A percentile compares a stretch with the other conserved stretches of the same genome.
Evolutionary conservation across 2,888 invertebrate genomes (phyloP).

Genomic region (Allygus modestus): DNA sequence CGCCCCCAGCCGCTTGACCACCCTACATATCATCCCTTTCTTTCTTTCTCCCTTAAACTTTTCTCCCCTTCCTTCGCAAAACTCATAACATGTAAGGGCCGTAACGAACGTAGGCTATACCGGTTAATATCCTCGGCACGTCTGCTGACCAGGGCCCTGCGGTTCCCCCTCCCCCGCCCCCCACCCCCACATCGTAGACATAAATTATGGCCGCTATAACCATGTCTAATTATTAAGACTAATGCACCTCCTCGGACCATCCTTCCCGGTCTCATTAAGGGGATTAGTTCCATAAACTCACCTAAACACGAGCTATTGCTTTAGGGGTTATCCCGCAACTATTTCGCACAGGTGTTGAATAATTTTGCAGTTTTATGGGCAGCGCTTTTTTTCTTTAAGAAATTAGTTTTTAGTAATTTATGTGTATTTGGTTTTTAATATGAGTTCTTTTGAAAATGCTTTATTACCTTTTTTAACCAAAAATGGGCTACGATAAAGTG

Average conservation of each 20-base stretch:
- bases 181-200: constrained; percentile 49
- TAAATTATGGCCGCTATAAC: constrained; percentile 65
- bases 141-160: constrained; percentile 61
- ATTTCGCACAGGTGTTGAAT: not conserved
- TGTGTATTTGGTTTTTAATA: too few relatives aligned
- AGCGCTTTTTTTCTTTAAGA: not conserved
- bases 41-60: constrained; percentile 65
- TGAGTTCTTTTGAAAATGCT: too few relatives aligned
- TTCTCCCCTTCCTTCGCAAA: constrained; percentile 71
- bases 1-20: constrained; percentile 65
- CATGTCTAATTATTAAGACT: constrained; percentile 66
- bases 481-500: too few relatives aligned
- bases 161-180: too few relatives aligned
- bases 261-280: constrained; percentile 48
- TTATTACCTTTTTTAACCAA: too few relatives aligned
- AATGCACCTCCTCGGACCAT: constrained; percentile 60
- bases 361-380: not conserved
- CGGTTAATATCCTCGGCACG: constrained; percentile 64
- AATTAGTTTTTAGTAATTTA: too few relatives aligned
- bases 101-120: constrained; percentile 5
- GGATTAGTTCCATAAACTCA: constrained; percentile 53
- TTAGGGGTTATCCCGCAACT: constrained; percentile 47
- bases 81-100: constrained; percentile 74
- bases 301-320: constrained; percentile 52
- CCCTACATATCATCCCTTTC: constrained; percentile 65